Percentiles rank a stretch among this genome's conserved stretches.
Evolutionary conservation across 2,888 invertebrate species (phyloP).

Genomic region (Pollenia amentaria): DNA sequence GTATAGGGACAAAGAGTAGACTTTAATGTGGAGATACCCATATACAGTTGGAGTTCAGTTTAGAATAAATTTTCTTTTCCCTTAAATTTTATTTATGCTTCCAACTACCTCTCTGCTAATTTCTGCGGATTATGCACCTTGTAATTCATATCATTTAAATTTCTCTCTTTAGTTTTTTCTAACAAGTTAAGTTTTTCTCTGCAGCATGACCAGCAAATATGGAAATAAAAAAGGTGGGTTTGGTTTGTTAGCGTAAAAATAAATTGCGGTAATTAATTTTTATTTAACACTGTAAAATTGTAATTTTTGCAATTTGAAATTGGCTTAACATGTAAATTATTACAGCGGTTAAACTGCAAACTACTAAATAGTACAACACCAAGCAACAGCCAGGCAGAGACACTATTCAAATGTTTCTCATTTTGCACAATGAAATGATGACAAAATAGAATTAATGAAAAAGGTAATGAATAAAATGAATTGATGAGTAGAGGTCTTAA

Average conservation of each 20-base stretch:
- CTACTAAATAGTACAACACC: not conserved
- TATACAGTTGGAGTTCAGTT: no score
- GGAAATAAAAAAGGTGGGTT: slow-evolving; percentile 20
- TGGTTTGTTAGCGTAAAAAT: slow-evolving; percentile 76
- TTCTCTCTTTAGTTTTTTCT: slow-evolving; percentile 11
- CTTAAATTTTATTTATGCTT: not conserved
- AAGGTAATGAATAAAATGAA: slow-evolving; percentile 52
- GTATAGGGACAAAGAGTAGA: no score
- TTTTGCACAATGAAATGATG: slow-evolving; percentile 24
- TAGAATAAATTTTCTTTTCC: no score
- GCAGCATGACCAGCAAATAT: not conserved
- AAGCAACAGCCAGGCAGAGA: not conserved
- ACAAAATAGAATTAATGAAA: slow-evolving; percentile 46
- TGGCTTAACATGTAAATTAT: slow-evolving; percentile 83
- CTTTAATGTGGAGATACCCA: no score
- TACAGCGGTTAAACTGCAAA: slow-evolving; percentile 77
- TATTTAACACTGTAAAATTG: slow-evolving; percentile 81
- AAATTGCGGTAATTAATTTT: slow-evolving; percentile 83
- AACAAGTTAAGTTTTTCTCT: not conserved
- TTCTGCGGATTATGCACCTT: slow-evolving; percentile 66
- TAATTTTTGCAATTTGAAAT: slow-evolving; percentile 80
- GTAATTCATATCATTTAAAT: slow-evolving; percentile 78
- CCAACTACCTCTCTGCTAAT: slow-evolving; percentile 6
- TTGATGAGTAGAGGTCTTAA: slow-evolving; percentile 74
- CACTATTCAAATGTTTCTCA: not conserved